phyloP scores from a whole-genome alignment of 2,113 vertebrate genomes.

The Urocitellus parryii region DNA sequence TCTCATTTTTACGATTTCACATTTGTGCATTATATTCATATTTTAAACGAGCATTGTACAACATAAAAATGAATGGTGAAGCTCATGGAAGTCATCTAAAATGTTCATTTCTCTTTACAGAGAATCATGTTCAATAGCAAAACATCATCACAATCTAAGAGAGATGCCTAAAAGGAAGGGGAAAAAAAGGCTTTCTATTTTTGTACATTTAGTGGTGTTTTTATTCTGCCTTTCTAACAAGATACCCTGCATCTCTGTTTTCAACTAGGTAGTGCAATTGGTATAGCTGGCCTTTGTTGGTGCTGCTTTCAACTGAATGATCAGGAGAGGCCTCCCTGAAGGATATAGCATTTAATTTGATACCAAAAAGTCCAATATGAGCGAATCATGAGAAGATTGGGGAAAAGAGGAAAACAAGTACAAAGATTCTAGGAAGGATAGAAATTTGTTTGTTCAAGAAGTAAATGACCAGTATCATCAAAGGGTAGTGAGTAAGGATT shows the following conservation, averaged over 20 bases:
- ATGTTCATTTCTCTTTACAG: background rate
- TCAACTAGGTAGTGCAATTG: background rate
- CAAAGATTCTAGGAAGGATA: background rate
- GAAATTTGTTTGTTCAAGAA: background rate
- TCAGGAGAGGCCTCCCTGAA: background rate
- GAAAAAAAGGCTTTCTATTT: background rate
- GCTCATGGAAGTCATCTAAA: background rate
- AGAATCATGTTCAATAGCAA: slow-evolving; percentile 25
- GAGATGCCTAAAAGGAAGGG: background rate
- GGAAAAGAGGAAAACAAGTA: background rate
- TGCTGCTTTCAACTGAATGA: background rate
- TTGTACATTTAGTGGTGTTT: background rate
- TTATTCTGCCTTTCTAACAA: slow-evolving; percentile 20
- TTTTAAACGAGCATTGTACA: background rate
- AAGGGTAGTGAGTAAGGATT: background rate
- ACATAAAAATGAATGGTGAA: slow-evolving; percentile 36
- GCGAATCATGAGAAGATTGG: background rate
- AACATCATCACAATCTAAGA: background rate
- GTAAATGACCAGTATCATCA: background rate
- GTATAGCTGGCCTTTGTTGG: background rate
- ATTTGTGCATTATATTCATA: background rate
- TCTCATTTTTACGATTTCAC: background rate
- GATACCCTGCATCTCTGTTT: background rate
- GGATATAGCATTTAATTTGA: background rate
- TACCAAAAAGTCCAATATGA: background rate